phyloP scores from a whole-genome alignment of 2,113 vertebrate genomes.

The Cheirogaleus medius region DNA sequence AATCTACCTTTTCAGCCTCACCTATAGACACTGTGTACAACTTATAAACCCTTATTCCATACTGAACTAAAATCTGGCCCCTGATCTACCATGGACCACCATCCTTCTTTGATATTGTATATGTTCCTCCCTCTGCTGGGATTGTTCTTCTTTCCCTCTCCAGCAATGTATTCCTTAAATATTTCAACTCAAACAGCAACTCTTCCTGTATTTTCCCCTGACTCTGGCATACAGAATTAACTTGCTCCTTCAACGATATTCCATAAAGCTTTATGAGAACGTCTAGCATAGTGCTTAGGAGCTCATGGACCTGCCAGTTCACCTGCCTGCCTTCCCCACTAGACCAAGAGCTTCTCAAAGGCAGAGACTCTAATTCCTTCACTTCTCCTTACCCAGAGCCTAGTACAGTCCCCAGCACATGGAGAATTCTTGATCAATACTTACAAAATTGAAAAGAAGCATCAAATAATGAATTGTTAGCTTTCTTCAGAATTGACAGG shows the following conservation, averaged over 20 bases:
- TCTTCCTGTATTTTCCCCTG: not conserved
- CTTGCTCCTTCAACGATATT: not conserved
- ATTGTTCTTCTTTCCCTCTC: not conserved
- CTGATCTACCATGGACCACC: not conserved
- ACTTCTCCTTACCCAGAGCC: not conserved
- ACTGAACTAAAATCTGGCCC: not conserved
- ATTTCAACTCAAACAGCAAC: not conserved
- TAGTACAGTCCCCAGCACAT: not conserved
- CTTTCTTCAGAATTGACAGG: not conserved
- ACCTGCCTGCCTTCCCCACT: not conserved
- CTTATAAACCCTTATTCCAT: not conserved
- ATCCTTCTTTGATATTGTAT: not conserved
- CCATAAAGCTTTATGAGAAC: not conserved
- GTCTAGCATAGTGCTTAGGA: not conserved
- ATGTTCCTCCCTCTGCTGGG: not conserved
- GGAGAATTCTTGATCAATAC: slow-evolving; percentile 6
- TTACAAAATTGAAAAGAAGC: not conserved
- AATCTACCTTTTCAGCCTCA: not conserved
- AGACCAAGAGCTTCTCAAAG: not conserved
- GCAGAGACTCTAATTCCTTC: not conserved
- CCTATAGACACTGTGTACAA: not conserved
- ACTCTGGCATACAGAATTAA: not conserved
- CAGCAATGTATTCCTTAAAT: not conserved
- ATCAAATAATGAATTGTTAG: not conserved
- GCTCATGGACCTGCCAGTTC: not conserved